Percentiles rank a stretch among this genome's conserved stretches.
These are phyloP conservation scores for Hyalella azteca DNA, from an alignment of 2,888 invertebrate genomes.

Conservation along the genomic window DNA sequence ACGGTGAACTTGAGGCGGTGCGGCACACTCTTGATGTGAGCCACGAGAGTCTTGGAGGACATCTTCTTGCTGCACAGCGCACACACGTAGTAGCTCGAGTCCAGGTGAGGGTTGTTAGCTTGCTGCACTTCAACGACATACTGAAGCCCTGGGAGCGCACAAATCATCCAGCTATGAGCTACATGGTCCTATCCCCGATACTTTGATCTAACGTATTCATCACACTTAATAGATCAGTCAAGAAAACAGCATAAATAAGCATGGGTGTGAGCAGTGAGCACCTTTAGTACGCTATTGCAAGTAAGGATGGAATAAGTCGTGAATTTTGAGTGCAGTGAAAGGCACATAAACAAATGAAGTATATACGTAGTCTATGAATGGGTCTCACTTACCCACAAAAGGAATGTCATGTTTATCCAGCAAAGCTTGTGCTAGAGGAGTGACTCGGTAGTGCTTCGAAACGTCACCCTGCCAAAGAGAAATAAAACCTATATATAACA, in stretches of 20 bases:
- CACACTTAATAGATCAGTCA: no score
- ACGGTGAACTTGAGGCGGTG: slow-evolving; percentile 55
- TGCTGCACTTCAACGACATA: slow-evolving; percentile 53
- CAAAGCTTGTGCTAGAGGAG: slow-evolving; percentile 50
- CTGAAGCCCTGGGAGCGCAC: slow-evolving; percentile 47
- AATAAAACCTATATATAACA: slow-evolving; percentile 32
- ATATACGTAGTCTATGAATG: slow-evolving; percentile 19
- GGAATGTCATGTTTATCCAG: slow-evolving; percentile 56
- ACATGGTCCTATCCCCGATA: not conserved
- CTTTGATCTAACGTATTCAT: no score
- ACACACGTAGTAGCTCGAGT: slow-evolving; percentile 53
- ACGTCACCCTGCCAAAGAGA: slow-evolving; percentile 51
- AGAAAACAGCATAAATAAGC: no score
- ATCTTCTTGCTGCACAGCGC: slow-evolving; percentile 56
- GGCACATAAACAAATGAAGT: no score
- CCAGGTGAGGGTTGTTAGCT: slow-evolving; percentile 40
- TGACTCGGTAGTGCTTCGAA: slow-evolving; percentile 49
- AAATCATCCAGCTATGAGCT: not conserved
- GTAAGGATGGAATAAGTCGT: no score
- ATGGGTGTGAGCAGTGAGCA: no score
- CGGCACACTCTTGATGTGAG: slow-evolving; percentile 56
- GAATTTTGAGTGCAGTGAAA: no score
- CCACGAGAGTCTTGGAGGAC: slow-evolving; percentile 50
- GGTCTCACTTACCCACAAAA: slow-evolving; percentile 50
- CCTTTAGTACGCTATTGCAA: no score